Base-by-base conservation (phyloP, 2,888 invertebrate genomes). In the Timandra comae region DNA sequence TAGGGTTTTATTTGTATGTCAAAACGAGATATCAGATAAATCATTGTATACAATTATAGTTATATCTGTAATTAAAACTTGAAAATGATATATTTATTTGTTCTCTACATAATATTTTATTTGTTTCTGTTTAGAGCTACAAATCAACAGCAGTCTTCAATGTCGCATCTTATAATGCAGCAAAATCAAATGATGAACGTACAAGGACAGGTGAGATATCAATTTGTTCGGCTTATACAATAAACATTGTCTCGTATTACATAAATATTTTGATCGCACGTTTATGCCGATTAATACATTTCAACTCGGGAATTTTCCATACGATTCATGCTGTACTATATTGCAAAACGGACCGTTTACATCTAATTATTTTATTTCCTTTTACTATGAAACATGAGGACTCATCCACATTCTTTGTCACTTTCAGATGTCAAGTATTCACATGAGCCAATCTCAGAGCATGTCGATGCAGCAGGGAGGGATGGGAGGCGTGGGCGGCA, bases 391-490 rank as follows among this genome's bases (percentile, higher is more conserved):
- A n/a, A n/a, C n/a, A n/a, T n/a, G n/a, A n/a, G n/a, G n/a, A n/a
- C n/a, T n/a, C n/a, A n/a, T n/a, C n/a, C n/a, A n/a, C n/a, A n/a
- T n/a, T n/a, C n/a, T n/a, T n/a, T n/a, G n/a, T n/a, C n/a, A n/a
- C n/a, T 64, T 81, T 52, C 86, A 89, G 84, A 88, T 89, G 85
- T 82, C 89, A 45, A 90, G 88, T 52, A 88, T 92, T 58, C 91
- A 91, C 63, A 90, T 92, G 91, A 88, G 87, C 52, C 91, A 91
- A 67, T 88, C 89, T 3, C 91, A 91, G 56, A 89, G 89, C 49
- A 86, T 91, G 69, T 87, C 89, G 10, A 85, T 90, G 67, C 87
- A 64, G 52, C 59, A 67, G 25, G 57, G 55, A 25, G 44, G 36
- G 25, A 32, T 46, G 39, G 57, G 65, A n/a, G n/a, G n/a, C 38